Base-by-base conservation (phyloP, 2,888 invertebrate species). In the Allacma fusca region DNA sequence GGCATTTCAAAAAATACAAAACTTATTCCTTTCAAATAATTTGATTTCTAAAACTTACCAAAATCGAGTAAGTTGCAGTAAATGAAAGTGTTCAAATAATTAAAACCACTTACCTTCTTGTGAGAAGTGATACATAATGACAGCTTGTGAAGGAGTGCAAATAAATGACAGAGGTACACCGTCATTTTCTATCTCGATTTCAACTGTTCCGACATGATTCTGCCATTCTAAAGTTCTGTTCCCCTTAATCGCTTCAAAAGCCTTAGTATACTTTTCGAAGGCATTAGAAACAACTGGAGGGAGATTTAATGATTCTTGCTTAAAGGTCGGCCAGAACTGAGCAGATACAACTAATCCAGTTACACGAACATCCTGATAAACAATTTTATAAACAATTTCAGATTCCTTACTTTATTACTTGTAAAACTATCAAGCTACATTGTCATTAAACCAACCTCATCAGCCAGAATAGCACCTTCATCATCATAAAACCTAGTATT, bases 241-340 rank as follows among this genome's bases (percentile, higher is more conserved):
- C 16, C 96, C 89, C 77, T 86, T 95, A 72, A 96, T 89, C 0
- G 93, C 91, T 87, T 97, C 96, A 88, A 95, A 98, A 0, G 93
- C 92, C 86, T 93, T 93, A 0, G 96, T 97, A 85, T 95, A 98
- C 75, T 91, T 91, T 80, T 94, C 92, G 82, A 97, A 90, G 85
- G 95, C 93, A 76, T 91, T 90, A 85, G 93, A 92, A 68, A 97
- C 91, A 85, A 91, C 90, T 34, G 90, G 90, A 0, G 97, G 97
- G 68, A 98, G 87, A 85, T 95, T 93, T 23, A 98, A 88, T 83
- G 93, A 94, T 87, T 97, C 97, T 87, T 97, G 97, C 86, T 97
- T 95, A 84, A 98, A 96, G 12, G 94, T 92, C 0, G 98, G 98
- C 98, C 98, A 99, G 88, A 98, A 99, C 86, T 98, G 97, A 1